A percentile compares a stretch with the other conserved stretches of the same genome.
phyloP scores from a whole-genome alignment of 2,888 invertebrate species.

The Anorthoa munda region DNA sequence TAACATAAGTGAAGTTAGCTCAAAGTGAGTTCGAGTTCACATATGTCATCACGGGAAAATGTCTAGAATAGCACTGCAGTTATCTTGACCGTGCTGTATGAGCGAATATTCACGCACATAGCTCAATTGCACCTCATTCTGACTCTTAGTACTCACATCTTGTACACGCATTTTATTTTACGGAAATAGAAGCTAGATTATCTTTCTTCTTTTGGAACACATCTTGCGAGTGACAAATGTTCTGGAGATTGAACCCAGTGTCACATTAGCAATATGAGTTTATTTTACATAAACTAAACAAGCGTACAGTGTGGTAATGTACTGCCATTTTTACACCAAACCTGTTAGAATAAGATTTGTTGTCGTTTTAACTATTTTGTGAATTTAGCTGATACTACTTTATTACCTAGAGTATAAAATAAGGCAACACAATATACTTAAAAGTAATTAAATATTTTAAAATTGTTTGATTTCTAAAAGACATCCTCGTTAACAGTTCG shows the following conservation, averaged over 20 bases:
- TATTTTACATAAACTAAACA: slow-evolving; percentile 19
- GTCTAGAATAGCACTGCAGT: no score
- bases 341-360: slow-evolving; percentile 57
- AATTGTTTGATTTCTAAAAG: slow-evolving; percentile 27
- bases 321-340: slow-evolving; percentile 75
- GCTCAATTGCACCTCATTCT: background rate
- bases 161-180: background rate
- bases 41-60: no score
- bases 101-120: no score
- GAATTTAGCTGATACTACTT: slow-evolving; percentile 22
- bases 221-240: background rate
- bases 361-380: slow-evolving; percentile 36
- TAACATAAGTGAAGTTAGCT: no score
- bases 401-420: slow-evolving; percentile 34
- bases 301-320: slow-evolving; percentile 54
- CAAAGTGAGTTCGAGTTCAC: no score
- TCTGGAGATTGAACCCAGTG: background rate
- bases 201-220: background rate
- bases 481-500: background rate
- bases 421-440: slow-evolving; percentile 35
- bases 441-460: slow-evolving; percentile 30
- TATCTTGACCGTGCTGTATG: no score
- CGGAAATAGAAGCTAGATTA: background rate
- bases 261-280: slow-evolving; percentile 6
- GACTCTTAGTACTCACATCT: background rate